Conservation (phyloP, 2,113 vertebrate genomes). For the Aplodontia rufa region DNA sequence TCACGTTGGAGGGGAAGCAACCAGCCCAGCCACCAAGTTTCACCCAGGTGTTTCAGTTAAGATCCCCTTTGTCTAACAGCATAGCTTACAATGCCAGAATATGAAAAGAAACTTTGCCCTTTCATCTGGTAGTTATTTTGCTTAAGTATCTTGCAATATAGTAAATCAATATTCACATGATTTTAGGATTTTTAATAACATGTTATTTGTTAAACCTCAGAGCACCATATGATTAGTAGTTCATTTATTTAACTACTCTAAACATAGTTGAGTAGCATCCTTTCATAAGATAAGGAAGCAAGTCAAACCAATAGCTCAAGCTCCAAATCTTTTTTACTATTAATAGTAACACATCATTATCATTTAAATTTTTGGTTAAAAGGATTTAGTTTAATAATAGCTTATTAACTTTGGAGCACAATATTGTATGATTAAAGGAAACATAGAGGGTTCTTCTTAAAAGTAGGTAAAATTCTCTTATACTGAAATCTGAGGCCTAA, state of each 20-base stretch:
- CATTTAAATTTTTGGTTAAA: background rate
- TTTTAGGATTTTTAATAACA: constrained; percentile 54
- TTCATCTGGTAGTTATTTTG: constrained; percentile 59
- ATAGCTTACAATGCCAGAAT: constrained; percentile 61
- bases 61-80: constrained; percentile 52
- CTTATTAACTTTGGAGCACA: constrained; percentile 6
- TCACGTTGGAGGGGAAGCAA: constrained; percentile 67
- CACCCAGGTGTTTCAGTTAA: constrained; percentile 61
- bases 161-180: constrained; percentile 61
- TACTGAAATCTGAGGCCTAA: background rate
- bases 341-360: background rate
- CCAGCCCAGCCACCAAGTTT: constrained; percentile 45
- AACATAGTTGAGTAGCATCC: background rate
- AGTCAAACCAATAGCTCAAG: background rate
- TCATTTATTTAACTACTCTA: background rate
- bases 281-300: background rate
- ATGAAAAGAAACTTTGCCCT: constrained; percentile 52
- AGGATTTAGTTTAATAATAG: background rate
- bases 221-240: constrained; percentile 33
- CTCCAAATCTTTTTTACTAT: background rate
- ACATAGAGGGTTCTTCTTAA: background rate
- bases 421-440: background rate
- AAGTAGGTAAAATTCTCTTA: background rate
- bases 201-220: constrained; percentile 58
- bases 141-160: constrained; percentile 68